Conservation (phyloP, 2,113 vertebrate species). For the Indicator maculatus region DNA sequence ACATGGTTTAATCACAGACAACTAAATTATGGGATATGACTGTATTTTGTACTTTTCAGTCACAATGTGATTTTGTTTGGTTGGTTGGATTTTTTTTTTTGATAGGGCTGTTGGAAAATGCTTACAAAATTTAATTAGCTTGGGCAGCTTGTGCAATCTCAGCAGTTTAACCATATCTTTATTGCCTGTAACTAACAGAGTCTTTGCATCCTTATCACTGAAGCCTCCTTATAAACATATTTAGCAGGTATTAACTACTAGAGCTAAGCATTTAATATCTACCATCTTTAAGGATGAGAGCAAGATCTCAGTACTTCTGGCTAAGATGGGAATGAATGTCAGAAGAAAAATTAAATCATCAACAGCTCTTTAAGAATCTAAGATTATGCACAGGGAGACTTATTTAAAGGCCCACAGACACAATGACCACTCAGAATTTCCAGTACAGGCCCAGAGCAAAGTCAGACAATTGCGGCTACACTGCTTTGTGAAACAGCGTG, state of each 20-base stretch:
- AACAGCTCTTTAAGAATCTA: not conserved
- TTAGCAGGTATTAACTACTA: not conserved
- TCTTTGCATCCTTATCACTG: too few relatives aligned
- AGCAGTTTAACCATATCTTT: too few relatives aligned
- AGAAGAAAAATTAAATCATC: not conserved
- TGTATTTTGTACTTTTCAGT: not conserved
- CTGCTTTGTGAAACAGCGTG: not conserved
- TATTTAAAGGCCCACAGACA: not conserved
- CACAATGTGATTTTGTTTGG: not conserved
- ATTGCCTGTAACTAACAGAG: too few relatives aligned
- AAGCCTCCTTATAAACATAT: not conserved
- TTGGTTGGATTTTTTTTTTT: too few relatives aligned
- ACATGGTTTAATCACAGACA: not conserved
- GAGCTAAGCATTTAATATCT: not conserved
- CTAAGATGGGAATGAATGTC: not conserved
- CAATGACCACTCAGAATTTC: not conserved
- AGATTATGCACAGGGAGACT: not conserved
- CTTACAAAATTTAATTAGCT: too few relatives aligned
- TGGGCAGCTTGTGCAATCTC: too few relatives aligned
- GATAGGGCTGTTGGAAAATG: too few relatives aligned
- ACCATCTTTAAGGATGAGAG: not conserved
- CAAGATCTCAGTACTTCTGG: not conserved
- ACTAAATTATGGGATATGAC: not conserved
- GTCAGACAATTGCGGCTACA: not conserved
- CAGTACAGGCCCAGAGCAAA: not conserved